Percentiles rank a stretch among this genome's conserved stretches.
Conservation (phyloP, 2,797 vertebrate genomes). For the Cheirogaleus major region DNA sequence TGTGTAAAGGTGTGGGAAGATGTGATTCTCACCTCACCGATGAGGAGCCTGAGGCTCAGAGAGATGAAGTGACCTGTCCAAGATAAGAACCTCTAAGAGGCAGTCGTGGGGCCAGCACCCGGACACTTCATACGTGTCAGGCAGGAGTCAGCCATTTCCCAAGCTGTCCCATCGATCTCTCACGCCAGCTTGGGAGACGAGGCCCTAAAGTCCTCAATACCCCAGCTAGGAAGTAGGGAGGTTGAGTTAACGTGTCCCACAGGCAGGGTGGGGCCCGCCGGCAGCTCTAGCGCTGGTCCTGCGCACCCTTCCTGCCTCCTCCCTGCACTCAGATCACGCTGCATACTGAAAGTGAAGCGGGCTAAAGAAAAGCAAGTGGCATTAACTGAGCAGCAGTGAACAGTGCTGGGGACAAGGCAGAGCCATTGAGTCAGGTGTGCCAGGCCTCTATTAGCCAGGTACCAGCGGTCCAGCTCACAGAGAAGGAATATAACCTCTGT, state of each 20-base stretch:
- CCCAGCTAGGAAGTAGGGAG: background rate
- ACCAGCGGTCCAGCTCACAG: background rate
- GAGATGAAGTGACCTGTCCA: background rate
- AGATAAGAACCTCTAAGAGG: background rate
- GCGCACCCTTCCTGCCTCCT: background rate
- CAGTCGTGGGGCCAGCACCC: accelerated
- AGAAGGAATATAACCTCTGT: background rate
- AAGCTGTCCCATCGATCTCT: background rate
- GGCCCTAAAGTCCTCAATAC: background rate
- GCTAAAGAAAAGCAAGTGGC: background rate
- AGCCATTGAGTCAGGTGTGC: accelerated
- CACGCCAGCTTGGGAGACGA: background rate
- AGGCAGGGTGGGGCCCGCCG: accelerated
- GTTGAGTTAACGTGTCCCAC: accelerated
- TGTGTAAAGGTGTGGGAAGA: background rate
- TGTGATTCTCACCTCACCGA: background rate
- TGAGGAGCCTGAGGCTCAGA: background rate
- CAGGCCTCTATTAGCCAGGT: background rate
- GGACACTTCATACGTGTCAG: accelerated
- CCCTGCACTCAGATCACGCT: accelerated
- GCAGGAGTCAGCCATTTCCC: background rate
- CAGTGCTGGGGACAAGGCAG: background rate
- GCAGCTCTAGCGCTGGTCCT: background rate
- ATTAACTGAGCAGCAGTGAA: background rate
- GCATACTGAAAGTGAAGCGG: background rate